Conservation (phyloP, 2,113 vertebrate genomes). For the Alethe diademata region DNA sequence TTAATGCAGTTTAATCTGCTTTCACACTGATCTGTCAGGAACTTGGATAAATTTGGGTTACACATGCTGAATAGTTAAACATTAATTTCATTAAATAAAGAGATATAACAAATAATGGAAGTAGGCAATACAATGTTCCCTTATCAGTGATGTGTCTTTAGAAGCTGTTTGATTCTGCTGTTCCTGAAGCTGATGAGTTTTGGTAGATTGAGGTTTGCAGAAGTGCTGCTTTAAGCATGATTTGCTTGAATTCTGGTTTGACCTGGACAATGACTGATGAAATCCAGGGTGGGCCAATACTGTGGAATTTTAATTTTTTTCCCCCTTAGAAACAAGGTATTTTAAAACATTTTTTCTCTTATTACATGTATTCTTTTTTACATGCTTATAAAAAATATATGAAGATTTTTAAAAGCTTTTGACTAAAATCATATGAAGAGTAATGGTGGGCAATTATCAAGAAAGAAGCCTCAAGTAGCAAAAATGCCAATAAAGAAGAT, state of each 20-base stretch:
- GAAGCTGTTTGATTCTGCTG: neutral
- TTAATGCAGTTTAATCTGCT: constrained; percentile 1
- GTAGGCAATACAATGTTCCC: neutral
- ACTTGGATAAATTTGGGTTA: neutral
- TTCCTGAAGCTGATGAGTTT: neutral
- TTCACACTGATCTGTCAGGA: neutral
- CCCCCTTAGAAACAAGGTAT: neutral
- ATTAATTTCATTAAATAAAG: constrained; percentile 17
- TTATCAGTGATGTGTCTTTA: neutral
- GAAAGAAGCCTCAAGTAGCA: neutral
- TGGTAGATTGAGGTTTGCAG: neutral
- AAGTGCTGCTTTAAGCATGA: neutral
- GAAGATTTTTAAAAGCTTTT: neutral
- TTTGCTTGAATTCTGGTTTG: neutral
- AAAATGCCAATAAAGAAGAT: neutral
- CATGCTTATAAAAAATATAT: neutral
- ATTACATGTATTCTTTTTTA: neutral
- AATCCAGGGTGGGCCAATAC: neutral
- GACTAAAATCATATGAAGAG: neutral
- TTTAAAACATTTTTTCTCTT: neutral
- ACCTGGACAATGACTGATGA: neutral
- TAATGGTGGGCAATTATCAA: neutral
- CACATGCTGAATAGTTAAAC: neutral
- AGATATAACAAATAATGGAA: neutral
- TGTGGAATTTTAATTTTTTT: neutral